A percentile compares a stretch with the other conserved stretches of the same genome.
These are phyloP conservation scores for Etheostoma cragini DNA, from an alignment of 2,113 vertebrate species.

Conservation along the genomic window DNA sequence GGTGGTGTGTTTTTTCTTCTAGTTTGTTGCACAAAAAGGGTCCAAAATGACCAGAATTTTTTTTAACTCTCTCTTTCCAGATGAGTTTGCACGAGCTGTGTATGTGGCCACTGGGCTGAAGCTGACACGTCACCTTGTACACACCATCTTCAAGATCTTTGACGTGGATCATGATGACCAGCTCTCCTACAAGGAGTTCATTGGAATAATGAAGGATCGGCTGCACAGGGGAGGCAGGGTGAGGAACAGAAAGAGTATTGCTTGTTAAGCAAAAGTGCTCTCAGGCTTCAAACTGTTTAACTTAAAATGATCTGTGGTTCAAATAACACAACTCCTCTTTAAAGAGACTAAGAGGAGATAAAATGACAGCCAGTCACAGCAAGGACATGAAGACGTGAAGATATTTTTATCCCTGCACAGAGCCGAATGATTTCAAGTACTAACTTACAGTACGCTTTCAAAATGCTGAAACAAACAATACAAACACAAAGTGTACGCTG, in stretches of 20 bases:
- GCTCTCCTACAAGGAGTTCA: conserved; percentile 98
- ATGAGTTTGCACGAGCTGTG: conserved; percentile 98
- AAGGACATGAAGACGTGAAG: too few species aligned
- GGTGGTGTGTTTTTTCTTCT: not conserved
- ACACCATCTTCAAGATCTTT: conserved; percentile 99
- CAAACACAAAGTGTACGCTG: too few species aligned
- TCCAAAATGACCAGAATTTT: not conserved
- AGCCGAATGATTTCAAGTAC: too few species aligned
- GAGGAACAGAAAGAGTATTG: conserved; percentile 62
- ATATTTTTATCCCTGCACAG: too few species aligned
- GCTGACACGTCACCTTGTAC: conserved; percentile 94
- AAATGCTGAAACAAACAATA: too few species aligned
- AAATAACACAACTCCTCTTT: not conserved
- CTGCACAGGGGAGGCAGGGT: conserved; percentile 95
- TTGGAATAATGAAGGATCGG: conserved; percentile 99
- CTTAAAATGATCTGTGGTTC: not conserved
- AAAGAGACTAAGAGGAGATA: too few species aligned
- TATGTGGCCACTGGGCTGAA: conserved; percentile 97
- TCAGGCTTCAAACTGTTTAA: not conserved
- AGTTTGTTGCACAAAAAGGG: not conserved
- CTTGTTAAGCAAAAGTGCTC: not conserved
- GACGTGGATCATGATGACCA: conserved; percentile 98
- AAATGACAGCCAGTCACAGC: too few species aligned
- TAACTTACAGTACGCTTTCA: too few species aligned
- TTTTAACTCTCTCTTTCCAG: conserved; percentile 74